phyloP scores from a whole-genome alignment of 35 echinoderm and acorn worm species.

The Lytechinus pictus region DNA sequence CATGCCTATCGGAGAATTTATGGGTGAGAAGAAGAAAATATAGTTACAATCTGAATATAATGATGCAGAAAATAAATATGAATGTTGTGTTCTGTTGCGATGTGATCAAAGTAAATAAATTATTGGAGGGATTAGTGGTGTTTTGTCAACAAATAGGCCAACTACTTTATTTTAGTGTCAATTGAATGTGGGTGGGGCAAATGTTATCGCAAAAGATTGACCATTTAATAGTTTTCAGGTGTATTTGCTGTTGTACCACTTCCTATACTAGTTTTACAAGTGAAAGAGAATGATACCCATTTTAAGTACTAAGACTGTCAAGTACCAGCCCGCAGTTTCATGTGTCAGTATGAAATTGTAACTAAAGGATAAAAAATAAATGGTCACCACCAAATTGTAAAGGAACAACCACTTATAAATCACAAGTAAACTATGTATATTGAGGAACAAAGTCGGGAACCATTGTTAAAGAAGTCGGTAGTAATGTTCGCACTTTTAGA shows the following conservation, averaged over 20 bases:
- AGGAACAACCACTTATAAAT: neutral
- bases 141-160: neutral
- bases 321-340: neutral
- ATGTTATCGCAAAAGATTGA: neutral
- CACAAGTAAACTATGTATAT: neutral
- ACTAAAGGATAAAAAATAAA: neutral
- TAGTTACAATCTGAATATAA: constrained; percentile 15
- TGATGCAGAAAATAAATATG: constrained; percentile 14
- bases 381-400: neutral
- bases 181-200: neutral
- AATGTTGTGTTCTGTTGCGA: neutral
- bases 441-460: neutral
- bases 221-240: neutral
- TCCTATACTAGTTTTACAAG: neutral
- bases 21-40: neutral
- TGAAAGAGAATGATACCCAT: neutral
- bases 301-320: neutral
- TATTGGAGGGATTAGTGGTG: neutral
- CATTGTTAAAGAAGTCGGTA: neutral
- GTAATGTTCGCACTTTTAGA: constrained; percentile 18
- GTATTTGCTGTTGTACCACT: neutral
- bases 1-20: neutral
- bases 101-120: constrained; percentile 6
- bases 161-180: neutral
- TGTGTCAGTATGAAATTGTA: constrained; percentile 2